Conservation (phyloP, 2,888 invertebrate genomes). For the Pyrrhosoma nymphula region DNA sequence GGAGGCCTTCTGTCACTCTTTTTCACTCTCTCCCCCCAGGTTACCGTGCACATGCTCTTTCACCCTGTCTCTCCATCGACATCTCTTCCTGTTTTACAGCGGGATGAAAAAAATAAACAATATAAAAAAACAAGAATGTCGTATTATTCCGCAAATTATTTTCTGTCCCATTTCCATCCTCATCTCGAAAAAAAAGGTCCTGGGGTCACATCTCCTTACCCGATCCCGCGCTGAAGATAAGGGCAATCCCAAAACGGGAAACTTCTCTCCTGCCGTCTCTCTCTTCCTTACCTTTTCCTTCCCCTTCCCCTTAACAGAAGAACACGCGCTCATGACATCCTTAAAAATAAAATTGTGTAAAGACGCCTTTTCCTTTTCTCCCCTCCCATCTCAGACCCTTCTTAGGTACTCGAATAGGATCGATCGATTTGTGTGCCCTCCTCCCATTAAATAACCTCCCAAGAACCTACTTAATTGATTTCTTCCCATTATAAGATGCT, state of each 20-base stretch:
- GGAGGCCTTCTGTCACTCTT: background rate
- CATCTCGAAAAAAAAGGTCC: background rate
- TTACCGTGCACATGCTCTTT: conserved; percentile 2
- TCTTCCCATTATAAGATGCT: background rate
- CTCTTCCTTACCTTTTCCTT: background rate
- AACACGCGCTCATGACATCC: conserved; percentile 5
- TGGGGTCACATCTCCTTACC: background rate
- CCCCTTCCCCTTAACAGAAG: background rate
- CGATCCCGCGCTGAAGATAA: background rate
- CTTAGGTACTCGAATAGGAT: background rate
- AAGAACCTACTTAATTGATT: background rate
- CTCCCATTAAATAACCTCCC: background rate
- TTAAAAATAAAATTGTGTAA: background rate
- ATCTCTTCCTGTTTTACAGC: background rate
- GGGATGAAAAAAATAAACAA: background rate
- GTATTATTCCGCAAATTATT: conserved; percentile 1
- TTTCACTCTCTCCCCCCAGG: background rate
- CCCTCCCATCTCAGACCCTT: background rate
- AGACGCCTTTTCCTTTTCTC: background rate
- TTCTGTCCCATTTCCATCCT: background rate
- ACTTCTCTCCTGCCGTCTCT: background rate
- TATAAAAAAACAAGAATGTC: background rate
- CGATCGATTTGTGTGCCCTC: background rate
- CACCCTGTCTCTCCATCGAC: background rate
- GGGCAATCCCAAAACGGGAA: background rate